These are phyloP conservation scores for Pseudochirops cupreus DNA, from an alignment of 2,797 vertebrate species.

Conservation along the genomic window DNA sequence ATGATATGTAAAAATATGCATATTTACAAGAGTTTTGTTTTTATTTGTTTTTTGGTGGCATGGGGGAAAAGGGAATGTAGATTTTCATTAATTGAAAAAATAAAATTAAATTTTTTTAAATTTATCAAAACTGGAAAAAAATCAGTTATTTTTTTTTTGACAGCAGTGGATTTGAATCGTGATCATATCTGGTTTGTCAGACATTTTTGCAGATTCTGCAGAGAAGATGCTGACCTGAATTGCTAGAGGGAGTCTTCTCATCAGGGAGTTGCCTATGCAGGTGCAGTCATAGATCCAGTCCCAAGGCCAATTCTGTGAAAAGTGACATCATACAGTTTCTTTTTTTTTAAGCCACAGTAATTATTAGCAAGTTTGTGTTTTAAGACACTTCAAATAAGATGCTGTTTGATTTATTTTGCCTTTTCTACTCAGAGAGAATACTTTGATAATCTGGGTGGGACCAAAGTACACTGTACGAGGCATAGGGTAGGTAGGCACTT, in stretches of 20 bases:
- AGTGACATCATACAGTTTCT: background rate
- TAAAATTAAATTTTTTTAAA: background rate
- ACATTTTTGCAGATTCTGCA: constrained; percentile 88
- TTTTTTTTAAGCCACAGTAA: background rate
- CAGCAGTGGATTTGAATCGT: constrained; percentile 93
- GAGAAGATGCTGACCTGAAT: constrained; percentile 55
- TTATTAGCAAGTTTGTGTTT: background rate
- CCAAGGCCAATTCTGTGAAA: background rate
- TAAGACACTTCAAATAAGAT: constrained; percentile 4
- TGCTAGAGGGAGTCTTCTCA: background rate
- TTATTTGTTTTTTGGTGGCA: background rate
- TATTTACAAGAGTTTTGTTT: background rate
- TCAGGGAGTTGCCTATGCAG: background rate
- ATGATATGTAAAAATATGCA: background rate
- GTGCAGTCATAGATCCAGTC: background rate
- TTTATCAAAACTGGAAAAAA: background rate
- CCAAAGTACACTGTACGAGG: background rate
- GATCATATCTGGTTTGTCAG: constrained; percentile 92
- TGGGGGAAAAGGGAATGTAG: background rate
- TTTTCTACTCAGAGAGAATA: constrained; percentile 47
- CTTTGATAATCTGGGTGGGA: background rate
- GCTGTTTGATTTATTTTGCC: constrained; percentile 15
- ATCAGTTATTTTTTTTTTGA: constrained; percentile 89
- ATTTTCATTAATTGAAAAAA: background rate
- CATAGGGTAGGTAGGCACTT: background rate